Base-by-base conservation (phyloP, 2,797 vertebrate species). In the Parotocinclus haroldoi region DNA sequence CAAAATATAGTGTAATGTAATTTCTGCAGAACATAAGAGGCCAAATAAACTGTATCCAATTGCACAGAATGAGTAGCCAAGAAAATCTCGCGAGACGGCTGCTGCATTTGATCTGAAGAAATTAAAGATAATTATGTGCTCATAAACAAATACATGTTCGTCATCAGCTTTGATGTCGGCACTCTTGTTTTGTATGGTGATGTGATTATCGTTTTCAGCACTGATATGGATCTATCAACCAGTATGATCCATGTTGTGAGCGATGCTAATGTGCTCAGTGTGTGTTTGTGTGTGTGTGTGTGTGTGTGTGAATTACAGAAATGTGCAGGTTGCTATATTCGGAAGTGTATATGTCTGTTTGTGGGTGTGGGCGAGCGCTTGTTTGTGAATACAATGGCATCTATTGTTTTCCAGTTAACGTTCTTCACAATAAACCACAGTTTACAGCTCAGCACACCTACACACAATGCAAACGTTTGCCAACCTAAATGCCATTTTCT, bases 101-200 rank as follows among this genome's bases (percentile, higher is more conserved):
- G 76, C 68, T 73, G 81, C 78, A 84, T 88, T 86, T 88, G 82
- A 89, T 89, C 83, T 88, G 63, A 87, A 84, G 83, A 84, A 87
- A 88, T 86, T 85, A 88, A 88, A 87, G 87, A 84, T 84, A 87
- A 87, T 88, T 76, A 81, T 86, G 80, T 89, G 82, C 85, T 88
- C 86, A 85, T 82, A 87, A 87, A 89, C 83, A 86, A 82, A 87
- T 75, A 78, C 74, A 74, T 75, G 52, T 75, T 79, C 44, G 68
- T 76, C 75, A 61, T 78, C 79, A 77, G 73, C 73, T 69, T 66
- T 44, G 58, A 76, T 78, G 27, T 27, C 27, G 27, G 27, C 27
- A 5, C 27, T 27, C 82, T 66, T 79, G 76, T 82, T 80, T 78
- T 74, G 56, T 78, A 84, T 85, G 27, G 27, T 27, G 27, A 27